Evolutionary conservation across 2,113 vertebrate genomes (phyloP).

Genomic region (Colinus virginianus): DNA sequence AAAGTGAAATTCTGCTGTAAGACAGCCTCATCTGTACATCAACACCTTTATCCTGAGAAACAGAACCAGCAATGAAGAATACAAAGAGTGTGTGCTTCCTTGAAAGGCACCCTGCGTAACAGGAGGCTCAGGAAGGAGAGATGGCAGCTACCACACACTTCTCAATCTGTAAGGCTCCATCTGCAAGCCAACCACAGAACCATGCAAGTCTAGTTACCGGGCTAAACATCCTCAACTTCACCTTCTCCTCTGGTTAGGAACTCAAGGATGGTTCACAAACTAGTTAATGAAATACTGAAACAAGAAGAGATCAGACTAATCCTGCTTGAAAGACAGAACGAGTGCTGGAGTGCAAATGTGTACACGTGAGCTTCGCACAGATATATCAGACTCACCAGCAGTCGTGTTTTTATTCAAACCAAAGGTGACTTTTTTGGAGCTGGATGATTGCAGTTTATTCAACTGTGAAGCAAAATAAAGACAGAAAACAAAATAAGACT

Average conservation of each 20-base stretch:
- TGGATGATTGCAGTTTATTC: slow-evolving; percentile 57
- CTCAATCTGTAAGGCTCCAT: neutral
- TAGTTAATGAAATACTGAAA: neutral
- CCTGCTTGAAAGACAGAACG: neutral
- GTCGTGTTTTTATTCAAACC: slow-evolving; percentile 88
- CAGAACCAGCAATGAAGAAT: neutral
- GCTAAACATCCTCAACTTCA: neutral
- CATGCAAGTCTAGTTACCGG: neutral
- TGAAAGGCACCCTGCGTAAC: neutral
- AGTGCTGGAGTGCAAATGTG: neutral
- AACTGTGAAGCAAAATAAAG: slow-evolving; percentile 54
- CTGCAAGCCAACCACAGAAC: neutral
- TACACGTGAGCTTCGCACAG: neutral
- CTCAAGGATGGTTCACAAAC: neutral
- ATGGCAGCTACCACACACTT: neutral
- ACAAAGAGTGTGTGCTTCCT: neutral
- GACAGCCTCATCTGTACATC: neutral
- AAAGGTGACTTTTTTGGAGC: slow-evolving; percentile 86
- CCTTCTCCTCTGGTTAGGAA: neutral
- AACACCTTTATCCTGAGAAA: neutral
- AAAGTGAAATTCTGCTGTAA: neutral
- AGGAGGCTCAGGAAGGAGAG: neutral
- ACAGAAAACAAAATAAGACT: neutral
- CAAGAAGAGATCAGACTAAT: neutral
- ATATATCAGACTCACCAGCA: slow-evolving; percentile 73